These are phyloP conservation scores for Triplophysa tibetana DNA, from an alignment of 2,113 vertebrate genomes.

Conservation along the genomic window DNA sequence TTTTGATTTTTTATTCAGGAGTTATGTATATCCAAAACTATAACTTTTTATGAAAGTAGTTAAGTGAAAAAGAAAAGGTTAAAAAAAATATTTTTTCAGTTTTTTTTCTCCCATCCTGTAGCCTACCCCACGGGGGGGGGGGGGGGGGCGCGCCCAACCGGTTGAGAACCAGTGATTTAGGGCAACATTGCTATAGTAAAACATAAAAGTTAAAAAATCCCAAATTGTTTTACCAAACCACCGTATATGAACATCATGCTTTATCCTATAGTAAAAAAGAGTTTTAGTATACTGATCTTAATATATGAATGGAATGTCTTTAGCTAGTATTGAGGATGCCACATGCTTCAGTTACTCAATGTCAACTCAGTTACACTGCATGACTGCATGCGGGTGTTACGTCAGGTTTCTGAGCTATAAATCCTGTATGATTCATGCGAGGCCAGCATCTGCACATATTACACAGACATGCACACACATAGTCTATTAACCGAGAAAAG, in stretches of 20 bases:
- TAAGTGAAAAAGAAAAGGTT: too few relatives aligned
- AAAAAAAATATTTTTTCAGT: too few relatives aligned
- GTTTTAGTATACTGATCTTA: background rate
- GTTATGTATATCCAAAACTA: too few relatives aligned
- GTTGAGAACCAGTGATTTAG: too few relatives aligned
- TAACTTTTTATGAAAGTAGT: too few relatives aligned
- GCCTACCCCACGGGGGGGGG: too few relatives aligned
- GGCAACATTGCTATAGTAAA: too few relatives aligned
- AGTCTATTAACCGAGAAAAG: constrained; percentile 30
- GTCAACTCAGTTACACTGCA: background rate
- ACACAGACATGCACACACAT: background rate
- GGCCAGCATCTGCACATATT: background rate
- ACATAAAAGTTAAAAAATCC: too few relatives aligned
- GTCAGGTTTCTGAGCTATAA: constrained; percentile 13
- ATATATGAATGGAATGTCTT: background rate
- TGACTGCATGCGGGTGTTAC: constrained; percentile 4
- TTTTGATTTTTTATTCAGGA: too few relatives aligned
- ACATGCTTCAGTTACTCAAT: constrained; percentile 6
- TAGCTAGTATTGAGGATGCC: background rate
- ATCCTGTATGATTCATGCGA: constrained; percentile 23
- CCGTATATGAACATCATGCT: background rate
- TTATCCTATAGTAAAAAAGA: background rate
- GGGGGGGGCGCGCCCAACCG: too few relatives aligned
- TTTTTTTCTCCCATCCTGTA: too few relatives aligned
- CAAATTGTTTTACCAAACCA: background rate